A percentile compares a stretch with the other conserved stretches of the same genome.
Evolutionary conservation across 2,113 vertebrate species (phyloP).

Genomic region (Leptobrachium leishanense): DNA sequence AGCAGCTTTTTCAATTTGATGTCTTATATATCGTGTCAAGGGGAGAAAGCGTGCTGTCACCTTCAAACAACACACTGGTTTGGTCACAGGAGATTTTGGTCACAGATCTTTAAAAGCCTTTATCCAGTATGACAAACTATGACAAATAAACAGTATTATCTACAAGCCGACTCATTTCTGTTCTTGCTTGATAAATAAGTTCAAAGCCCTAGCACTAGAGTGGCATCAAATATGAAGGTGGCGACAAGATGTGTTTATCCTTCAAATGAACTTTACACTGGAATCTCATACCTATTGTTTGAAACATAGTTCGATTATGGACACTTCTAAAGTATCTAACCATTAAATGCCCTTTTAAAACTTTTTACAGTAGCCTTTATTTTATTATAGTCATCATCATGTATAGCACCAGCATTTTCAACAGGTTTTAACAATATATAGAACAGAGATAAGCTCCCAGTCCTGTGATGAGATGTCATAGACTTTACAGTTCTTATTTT

Average conservation of each 20-base stretch:
- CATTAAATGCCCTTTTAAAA: too few species aligned
- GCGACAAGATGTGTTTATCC: slow-evolving; percentile 26
- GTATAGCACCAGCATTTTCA: too few species aligned
- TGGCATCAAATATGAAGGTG: slow-evolving; percentile 17
- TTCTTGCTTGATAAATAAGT: slow-evolving; percentile 38
- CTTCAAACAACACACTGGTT: slow-evolving; percentile 44
- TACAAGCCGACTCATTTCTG: slow-evolving; percentile 32
- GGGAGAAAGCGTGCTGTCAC: slow-evolving; percentile 41
- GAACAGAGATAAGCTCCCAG: too few species aligned
- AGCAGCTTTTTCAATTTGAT: slow-evolving; percentile 39
- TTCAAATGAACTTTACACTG: slow-evolving; percentile 8
- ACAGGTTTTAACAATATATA: too few species aligned
- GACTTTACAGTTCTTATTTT: too few species aligned
- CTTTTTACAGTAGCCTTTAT: too few species aligned
- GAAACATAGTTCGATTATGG: background rate
- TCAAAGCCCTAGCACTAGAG: slow-evolving; percentile 26
- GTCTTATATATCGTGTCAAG: slow-evolving; percentile 36
- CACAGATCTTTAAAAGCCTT: slow-evolving; percentile 50
- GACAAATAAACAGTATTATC: slow-evolving; percentile 47
- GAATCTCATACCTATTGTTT: slow-evolving; percentile 4
- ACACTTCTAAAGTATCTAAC: too few species aligned
- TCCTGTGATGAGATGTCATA: too few species aligned
- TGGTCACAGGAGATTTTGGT: slow-evolving; percentile 47
- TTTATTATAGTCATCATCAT: too few species aligned
- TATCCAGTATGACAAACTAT: slow-evolving; percentile 46